Percentiles rank a stretch among this genome's conserved stretches.
These are phyloP conservation scores for Bos taurus DNA, from an alignment of 2,113 vertebrate species.

Conservation along the genomic window DNA sequence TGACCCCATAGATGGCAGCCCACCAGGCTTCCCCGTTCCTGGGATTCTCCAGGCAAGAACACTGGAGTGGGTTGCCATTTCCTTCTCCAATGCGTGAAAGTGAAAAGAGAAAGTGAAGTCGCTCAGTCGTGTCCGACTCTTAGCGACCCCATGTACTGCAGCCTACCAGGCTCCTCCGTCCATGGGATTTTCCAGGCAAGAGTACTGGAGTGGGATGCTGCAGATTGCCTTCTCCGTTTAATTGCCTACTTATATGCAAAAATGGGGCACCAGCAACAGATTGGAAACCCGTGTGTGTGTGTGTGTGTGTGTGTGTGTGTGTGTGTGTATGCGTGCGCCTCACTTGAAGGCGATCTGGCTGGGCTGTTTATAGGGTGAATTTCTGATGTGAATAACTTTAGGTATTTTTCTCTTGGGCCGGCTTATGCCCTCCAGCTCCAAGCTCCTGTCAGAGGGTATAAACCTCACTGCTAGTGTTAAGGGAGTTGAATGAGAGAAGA, in stretches of 20 bases:
- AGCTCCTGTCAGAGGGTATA: background rate
- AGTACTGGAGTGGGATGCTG: too few relatives aligned
- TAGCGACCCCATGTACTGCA: too few relatives aligned
- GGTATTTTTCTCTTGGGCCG: background rate
- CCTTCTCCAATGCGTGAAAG: too few relatives aligned
- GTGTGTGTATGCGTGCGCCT: rapidly evolving
- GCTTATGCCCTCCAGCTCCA: background rate
- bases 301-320: background rate
- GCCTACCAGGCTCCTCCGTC: too few relatives aligned
- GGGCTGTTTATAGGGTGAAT: background rate
- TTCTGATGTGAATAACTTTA: background rate
- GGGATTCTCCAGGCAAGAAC: too few relatives aligned
- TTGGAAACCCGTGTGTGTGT: background rate
- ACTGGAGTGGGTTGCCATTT: too few relatives aligned
- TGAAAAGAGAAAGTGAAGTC: too few relatives aligned
- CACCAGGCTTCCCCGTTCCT: too few relatives aligned
- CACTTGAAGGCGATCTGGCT: background rate
- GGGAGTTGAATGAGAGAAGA: background rate
- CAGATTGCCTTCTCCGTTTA: background rate
- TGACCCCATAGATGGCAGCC: too few relatives aligned
- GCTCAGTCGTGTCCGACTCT: too few relatives aligned
- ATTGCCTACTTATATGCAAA: background rate
- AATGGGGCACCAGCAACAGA: background rate
- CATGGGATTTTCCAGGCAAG: too few relatives aligned
- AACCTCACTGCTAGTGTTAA: background rate